A percentile compares a stretch with the other conserved stretches of the same genome.
phyloP scores from a whole-genome alignment of 2,888 invertebrate species.

The Melanargia galathea region DNA sequence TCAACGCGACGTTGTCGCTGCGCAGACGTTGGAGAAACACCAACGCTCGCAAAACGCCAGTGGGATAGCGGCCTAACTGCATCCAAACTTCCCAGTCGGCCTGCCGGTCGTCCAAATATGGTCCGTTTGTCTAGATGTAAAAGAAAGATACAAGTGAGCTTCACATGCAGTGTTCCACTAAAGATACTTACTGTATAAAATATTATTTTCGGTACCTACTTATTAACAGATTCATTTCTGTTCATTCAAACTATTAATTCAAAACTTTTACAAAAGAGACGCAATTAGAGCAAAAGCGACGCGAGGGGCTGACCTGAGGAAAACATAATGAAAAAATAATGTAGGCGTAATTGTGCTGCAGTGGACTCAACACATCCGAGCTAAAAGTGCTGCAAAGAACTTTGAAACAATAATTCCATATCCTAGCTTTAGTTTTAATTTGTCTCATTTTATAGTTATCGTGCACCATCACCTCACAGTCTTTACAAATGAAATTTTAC shows the following conservation, averaged over 20 bases:
- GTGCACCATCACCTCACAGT: too few species aligned
- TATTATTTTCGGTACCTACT: neutral
- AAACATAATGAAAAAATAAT: slow-evolving; percentile 37
- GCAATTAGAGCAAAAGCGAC: slow-evolving; percentile 30
- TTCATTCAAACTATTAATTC: too few species aligned
- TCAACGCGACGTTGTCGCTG: too few species aligned
- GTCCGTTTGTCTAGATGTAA: too few species aligned
- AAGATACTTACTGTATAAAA: neutral
- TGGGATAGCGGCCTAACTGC: too few species aligned
- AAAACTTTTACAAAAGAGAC: slow-evolving; percentile 20
- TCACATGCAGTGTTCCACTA: too few species aligned
- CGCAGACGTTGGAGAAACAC: too few species aligned
- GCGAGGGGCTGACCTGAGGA: slow-evolving; percentile 20
- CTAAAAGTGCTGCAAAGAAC: neutral
- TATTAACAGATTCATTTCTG: neutral
- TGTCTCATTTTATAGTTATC: neutral
- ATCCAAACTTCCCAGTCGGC: too few species aligned
- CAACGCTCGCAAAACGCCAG: too few species aligned
- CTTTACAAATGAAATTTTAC: too few species aligned
- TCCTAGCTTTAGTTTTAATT: neutral
- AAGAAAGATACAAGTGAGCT: too few species aligned
- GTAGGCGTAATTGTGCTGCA: slow-evolving; percentile 29
- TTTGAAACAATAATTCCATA: neutral
- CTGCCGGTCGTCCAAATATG: too few species aligned
- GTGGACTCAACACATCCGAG: slow-evolving; percentile 4